A percentile compares a stretch with the other conserved stretches of the same genome.
Evolutionary conservation across 2,888 invertebrate species (phyloP).

Genomic region (Laspeyria flexula): DNA sequence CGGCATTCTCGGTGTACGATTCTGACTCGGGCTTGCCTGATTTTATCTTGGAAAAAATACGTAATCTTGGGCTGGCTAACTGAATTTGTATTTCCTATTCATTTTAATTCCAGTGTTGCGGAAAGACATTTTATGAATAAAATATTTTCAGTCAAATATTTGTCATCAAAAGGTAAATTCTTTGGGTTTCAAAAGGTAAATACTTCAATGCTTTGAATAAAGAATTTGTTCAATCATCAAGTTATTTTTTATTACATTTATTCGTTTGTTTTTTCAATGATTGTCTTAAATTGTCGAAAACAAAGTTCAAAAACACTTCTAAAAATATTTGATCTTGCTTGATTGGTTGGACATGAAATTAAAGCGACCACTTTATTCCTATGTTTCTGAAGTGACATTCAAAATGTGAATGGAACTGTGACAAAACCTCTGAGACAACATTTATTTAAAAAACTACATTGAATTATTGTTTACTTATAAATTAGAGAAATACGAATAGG

Average conservation of each 20-base stretch:
- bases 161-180: slow-evolving; percentile 45
- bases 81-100: slow-evolving; percentile 44
- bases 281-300: neutral
- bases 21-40: no score
- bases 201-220: slow-evolving; percentile 35
- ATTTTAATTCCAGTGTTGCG: slow-evolving; percentile 51
- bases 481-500: no score
- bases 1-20: no score
- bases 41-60: no score
- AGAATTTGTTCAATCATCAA: slow-evolving; percentile 15
- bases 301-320: neutral
- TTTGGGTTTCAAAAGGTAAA: no score
- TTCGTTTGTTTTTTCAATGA: neutral
- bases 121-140: slow-evolving; percentile 55
- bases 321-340: neutral
- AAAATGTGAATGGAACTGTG: no score
- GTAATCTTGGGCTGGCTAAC: slow-evolving; percentile 28
- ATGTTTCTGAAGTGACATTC: no score
- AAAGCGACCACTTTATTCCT: no score
- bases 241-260: neutral
- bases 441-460: no score
- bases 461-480: no score
- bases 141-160: slow-evolving; percentile 57
- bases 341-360: no score
- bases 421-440: no score